Conservation (phyloP, 2,888 invertebrate genomes). For the Arrhopalites spinosus region DNA sequence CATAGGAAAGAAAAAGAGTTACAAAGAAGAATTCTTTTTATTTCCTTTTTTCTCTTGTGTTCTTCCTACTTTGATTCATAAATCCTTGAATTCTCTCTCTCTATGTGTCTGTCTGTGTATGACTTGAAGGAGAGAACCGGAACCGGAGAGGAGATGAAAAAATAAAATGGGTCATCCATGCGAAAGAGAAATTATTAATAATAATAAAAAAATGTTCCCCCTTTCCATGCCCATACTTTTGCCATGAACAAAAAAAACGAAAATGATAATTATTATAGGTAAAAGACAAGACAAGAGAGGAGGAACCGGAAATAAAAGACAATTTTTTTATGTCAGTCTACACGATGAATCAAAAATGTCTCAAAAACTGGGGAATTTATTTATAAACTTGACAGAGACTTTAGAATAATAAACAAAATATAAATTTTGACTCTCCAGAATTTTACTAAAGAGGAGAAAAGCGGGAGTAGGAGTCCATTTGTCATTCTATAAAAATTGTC, state of each 20-base stretch:
- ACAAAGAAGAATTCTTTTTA: slow-evolving; percentile 22
- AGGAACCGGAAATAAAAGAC: too few relatives aligned
- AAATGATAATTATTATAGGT: too few relatives aligned
- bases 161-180: not conserved
- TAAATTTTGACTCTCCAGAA: too few relatives aligned
- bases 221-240: not conserved
- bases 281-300: not conserved
- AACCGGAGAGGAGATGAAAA: not conserved
- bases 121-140: not conserved
- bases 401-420: too few relatives aligned
- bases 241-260: not conserved
- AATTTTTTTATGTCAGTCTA: too few relatives aligned
- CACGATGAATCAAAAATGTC: too few relatives aligned
- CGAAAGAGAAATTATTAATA: not conserved
- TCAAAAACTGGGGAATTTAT: too few relatives aligned
- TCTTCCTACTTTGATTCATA: not conserved
- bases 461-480: too few relatives aligned
- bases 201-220: not conserved
- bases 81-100: too few relatives aligned
- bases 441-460: too few relatives aligned
- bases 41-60: not conserved
- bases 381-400: too few relatives aligned
- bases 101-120: not conserved
- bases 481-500: too few relatives aligned
- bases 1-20: slow-evolving; percentile 18